Evolutionary conservation across 2,797 vertebrate species (phyloP).

Genomic region (Mergus octosetaceus): DNA sequence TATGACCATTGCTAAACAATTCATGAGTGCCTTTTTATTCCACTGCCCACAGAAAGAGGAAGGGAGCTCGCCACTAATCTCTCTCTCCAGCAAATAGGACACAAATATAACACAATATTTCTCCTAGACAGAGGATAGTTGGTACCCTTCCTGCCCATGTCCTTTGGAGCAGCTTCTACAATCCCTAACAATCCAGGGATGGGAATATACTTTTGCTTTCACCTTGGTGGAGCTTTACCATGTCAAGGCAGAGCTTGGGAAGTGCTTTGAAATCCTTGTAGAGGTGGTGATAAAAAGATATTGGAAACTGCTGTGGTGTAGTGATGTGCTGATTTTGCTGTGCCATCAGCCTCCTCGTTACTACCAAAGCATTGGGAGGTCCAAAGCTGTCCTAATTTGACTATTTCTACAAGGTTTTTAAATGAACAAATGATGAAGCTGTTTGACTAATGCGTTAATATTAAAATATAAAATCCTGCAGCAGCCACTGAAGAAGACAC

Average conservation of each 20-base stretch:
- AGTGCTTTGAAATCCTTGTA: neutral
- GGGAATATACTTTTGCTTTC: neutral
- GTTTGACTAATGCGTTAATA: slow-evolving; percentile 1
- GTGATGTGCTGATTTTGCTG: neutral
- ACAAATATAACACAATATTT: neutral
- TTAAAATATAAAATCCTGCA: neutral
- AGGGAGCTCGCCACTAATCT: neutral
- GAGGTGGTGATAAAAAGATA: neutral
- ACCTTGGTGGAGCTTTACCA: neutral
- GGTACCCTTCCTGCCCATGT: neutral
- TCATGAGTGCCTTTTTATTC: neutral
- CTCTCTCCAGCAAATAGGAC: neutral
- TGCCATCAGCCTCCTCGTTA: neutral
- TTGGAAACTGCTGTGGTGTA: neutral
- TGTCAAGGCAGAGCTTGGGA: neutral
- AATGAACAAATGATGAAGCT: neutral
- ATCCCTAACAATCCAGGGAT: neutral
- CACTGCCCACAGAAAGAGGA: neutral
- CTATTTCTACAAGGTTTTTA: neutral
- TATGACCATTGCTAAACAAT: neutral
- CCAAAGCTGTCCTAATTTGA: neutral
- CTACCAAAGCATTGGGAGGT: neutral
- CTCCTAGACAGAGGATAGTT: neutral
- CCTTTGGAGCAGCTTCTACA: neutral
- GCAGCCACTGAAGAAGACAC: neutral